Evolutionary conservation across 2,888 invertebrate genomes (phyloP), one percentile per base, ranked within the genome.

Genomic region (Girardia tigrina): DNA sequence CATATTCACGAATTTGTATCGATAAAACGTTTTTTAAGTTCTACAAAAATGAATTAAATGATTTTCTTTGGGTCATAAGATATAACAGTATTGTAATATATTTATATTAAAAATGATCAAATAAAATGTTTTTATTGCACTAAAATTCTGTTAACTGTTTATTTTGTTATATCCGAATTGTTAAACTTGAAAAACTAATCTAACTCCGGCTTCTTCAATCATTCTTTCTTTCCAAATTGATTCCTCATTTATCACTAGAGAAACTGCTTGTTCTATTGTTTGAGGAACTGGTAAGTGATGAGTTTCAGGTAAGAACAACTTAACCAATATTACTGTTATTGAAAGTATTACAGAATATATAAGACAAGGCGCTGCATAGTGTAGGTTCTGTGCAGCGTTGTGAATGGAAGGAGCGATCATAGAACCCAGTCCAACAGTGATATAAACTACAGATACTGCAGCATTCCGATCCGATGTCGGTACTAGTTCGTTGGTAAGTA

Each of bases 181-280:
- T n/a, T n/a, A n/a, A n/a, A n/a, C n/a, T n/a, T n/a, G n/a, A n/a
- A n/a, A n/a, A n/a, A n/a, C n/a, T n/a, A n/a, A n/a, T n/a, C n/a
- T n/a, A n/a, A n/a, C n/a, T 56, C 23, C 56, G 4, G 56, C 56
- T 56, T 56, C 20, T 56, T 16, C 2, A 2, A 56, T 56, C 56
- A 56, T 56, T 20, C 23, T n/a, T n/a, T 12, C n/a, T n/a, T 56
- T 56, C 56, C 56, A 56, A 20, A 20, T 23, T 56, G n/a, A 23
- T 56, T 56, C 56, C n/a, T 56, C 23, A n/a, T 56, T 4, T 20
- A 56, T 56, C 6, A 56, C 56, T 2, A 56, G n/a, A 12, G 56
- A 56, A 56, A 56, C n/a, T 56, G 56, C 56, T 56, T 56, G 56
- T 23, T 56, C 56, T 8, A 56, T 56, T 56, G 56, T 56, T 23